A percentile compares a stretch with the other conserved stretches of the same genome.
These are phyloP conservation scores for Danionella dracula DNA, from an alignment of 2,797 vertebrate genomes.

Conservation along the genomic window DNA sequence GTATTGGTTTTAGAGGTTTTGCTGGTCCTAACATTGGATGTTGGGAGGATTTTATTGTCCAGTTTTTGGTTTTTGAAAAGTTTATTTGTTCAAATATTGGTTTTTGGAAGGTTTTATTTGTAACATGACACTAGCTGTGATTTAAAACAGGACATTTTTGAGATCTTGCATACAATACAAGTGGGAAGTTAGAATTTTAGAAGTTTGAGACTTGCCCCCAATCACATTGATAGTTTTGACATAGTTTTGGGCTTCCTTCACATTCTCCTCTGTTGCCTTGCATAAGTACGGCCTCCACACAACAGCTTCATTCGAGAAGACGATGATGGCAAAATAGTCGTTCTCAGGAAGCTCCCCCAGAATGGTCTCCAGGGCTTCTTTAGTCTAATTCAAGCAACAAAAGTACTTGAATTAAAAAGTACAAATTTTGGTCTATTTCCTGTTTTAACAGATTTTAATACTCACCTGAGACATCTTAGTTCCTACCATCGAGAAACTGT, in stretches of 20 bases:
- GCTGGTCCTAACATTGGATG: too few species aligned
- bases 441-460: neutral
- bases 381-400: constrained; percentile 57
- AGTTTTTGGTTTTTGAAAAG: too few species aligned
- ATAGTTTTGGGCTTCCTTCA: constrained; percentile 62
- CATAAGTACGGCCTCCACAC: constrained; percentile 67
- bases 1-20: too few species aligned
- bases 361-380: constrained; percentile 74
- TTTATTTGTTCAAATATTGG: too few species aligned
- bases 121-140: too few species aligned
- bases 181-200: too few species aligned
- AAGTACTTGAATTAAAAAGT: neutral
- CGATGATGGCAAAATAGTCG: constrained; percentile 77
- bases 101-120: too few species aligned
- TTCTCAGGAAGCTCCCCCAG: constrained; percentile 72
- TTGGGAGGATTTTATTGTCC: too few species aligned
- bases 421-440: neutral
- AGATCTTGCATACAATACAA: too few species aligned
- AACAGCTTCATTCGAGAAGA: constrained; percentile 50
- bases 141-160: too few species aligned
- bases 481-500: constrained; percentile 80
- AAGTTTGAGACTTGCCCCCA: constrained; percentile 59
- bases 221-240: constrained; percentile 36
- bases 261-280: constrained; percentile 66
- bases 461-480: constrained; percentile 74